Percentiles rank a stretch among this genome's conserved stretches.
These are phyloP conservation scores for Osmerus eperlanus DNA, from an alignment of 2,113 vertebrate species.

Conservation along the genomic window DNA sequence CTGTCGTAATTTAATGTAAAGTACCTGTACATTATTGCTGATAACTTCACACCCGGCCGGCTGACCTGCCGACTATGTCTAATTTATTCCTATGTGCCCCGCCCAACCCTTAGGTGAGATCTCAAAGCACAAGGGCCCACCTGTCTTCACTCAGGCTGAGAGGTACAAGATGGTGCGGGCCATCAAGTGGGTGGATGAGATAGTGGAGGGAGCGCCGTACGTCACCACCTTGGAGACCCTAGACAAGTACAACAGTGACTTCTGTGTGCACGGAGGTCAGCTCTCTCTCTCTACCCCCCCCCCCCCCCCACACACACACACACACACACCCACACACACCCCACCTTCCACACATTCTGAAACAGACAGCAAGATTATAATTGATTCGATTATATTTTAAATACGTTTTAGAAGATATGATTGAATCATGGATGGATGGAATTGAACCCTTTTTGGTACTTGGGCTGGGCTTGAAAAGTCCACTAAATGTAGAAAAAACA, in stretches of 20 bases:
- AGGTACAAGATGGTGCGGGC: slow-evolving; percentile 95
- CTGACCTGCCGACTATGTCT: not conserved
- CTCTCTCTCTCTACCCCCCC: no score
- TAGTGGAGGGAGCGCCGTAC: slow-evolving; percentile 90
- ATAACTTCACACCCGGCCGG: not conserved
- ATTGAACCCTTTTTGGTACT: no score
- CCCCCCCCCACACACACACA: no score
- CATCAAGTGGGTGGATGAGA: slow-evolving; percentile 98
- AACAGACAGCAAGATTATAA: no score
- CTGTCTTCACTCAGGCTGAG: slow-evolving; percentile 94
- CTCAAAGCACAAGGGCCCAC: slow-evolving; percentile 94
- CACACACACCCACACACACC: no score
- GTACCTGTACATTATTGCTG: no score
- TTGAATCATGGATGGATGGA: no score
- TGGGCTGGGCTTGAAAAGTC: no score
- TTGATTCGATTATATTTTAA: no score
- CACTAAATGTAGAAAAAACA: no score
- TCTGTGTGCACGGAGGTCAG: slow-evolving; percentile 96
- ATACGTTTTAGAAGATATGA: no score
- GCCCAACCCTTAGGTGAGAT: slow-evolving; percentile 80
- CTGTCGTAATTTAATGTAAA: no score
- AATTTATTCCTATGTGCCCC: not conserved
- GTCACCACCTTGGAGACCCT: slow-evolving; percentile 92
- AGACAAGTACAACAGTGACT: slow-evolving; percentile 91
- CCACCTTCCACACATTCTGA: not conserved